Conservation (phyloP, 2,113 vertebrate species). For the Sminthopsis crassicaudata region DNA sequence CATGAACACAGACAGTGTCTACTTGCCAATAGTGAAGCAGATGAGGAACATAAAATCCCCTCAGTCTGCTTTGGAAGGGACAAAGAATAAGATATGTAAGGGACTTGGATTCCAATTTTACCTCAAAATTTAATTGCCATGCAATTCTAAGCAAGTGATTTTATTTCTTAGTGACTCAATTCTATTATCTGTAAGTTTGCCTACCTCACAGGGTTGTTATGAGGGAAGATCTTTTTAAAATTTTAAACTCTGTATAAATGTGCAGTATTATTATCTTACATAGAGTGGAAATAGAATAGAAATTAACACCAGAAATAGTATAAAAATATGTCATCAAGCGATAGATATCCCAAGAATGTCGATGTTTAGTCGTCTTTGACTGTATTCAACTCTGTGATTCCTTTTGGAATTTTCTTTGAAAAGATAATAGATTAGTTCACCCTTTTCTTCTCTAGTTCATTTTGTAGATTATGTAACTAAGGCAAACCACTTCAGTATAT, state of each 20-base stretch:
- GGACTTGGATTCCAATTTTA: neutral
- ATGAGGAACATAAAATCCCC: neutral
- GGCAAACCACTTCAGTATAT: neutral
- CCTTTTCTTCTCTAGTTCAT: neutral
- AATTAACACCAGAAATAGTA: neutral
- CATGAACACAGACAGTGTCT: rapidly evolving
- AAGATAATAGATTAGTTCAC: neutral
- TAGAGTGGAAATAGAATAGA: neutral
- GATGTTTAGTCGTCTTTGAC: neutral
- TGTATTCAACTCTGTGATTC: neutral
- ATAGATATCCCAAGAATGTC: neutral
- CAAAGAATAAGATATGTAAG: neutral
- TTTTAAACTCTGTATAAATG: neutral
- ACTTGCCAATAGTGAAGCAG: rapidly evolving
- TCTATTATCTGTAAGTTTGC: neutral
- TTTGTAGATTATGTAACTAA: neutral
- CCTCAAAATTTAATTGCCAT: neutral
- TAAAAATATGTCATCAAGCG: neutral
- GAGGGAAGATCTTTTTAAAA: neutral
- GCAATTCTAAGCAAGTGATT: neutral
- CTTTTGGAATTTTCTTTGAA: neutral
- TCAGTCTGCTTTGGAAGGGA: neutral
- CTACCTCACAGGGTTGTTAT: neutral
- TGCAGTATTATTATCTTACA: neutral
- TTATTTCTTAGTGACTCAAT: neutral